Base-by-base conservation (phyloP, 2,797 vertebrate species). In the Synaphobranchus kaupii region DNA sequence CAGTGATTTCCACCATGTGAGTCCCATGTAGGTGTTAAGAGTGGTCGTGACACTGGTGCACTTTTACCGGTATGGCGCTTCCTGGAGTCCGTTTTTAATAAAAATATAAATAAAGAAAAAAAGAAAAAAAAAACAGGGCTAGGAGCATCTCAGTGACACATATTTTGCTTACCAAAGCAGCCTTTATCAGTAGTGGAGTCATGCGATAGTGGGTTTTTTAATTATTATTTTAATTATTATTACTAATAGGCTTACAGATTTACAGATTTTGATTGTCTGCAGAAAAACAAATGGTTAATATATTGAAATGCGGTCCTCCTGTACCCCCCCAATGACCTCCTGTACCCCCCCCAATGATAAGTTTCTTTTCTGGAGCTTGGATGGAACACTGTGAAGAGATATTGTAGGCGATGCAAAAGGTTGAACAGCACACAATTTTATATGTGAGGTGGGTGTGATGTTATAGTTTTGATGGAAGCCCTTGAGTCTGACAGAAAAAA, bases 401-500 rank as follows among this genome's bases (percentile, higher is more conserved):
- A 60, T 54, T 54, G 52, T 13, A 54, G 68, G 68, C 31, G 68
- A 44, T 47, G 34, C 34, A 78, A 34, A 34, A 78, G 73, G 39
- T 39, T 78, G 34, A 78, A 78, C 73, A 78, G 73, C 73, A 78
- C 73, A 78, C 34, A 17, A 78, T 66, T 82, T 39, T 83, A 80
- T 68, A 44, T 68, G 58, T 83, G 58, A 66, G 80, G 47, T 63
- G 50, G 80, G 48, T 87, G 63, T 52, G 86, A 44, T 83, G 48
- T 83, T 31, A 54, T 22, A n/a, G 48, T 28, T 71, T 71, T 39
- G 86, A 31, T 31, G 10, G n/a, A 56, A 87, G 80, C 78, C 44
- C 80, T 80, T 66, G 63, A 87, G 86, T 83, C 52, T 68, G 86
- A n/a, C 60, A 52, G 80, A 4, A 63, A 31, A 48, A 54, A n/a